Evolutionary conservation across 23 tunicate species (phyloP), one percentile per base, ranked within the genome.

Genomic region (Botrylloides violaceus): DNA sequence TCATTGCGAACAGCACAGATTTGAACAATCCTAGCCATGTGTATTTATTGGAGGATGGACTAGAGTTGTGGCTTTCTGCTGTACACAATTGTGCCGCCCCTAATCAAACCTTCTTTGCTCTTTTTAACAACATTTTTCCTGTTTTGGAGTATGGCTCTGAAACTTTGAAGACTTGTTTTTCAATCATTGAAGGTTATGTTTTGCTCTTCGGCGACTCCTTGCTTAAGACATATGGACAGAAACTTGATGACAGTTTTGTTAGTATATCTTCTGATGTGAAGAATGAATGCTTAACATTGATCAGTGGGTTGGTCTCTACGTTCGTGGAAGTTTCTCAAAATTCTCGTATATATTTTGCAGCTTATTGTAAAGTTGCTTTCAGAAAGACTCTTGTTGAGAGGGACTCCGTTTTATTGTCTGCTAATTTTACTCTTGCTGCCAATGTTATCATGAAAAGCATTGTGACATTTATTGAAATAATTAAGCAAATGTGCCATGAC

Each of bases 41-140:
- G 4, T 90, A 90, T 63, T 36, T 90, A 56, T 60, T 83, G 12
- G 73, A 29, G 19, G 97, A 90, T 59, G 97, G 97, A 3, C 79
- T 90, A 1, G 82, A 74, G 20, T 43, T 90, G 26, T 83, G 90
- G 90, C 61, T 79, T 4, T 63, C 89, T 43, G 78, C 81, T 36
- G 19, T 90, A 30, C 87, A 83, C 29, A 68, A 90, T 59, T 38
- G 85, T 3, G 32, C 47, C 0, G 57, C 55, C 34, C 53, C 77
- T 49, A 78, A 68, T 21, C 68, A 55, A 24, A 56, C 36, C 29
- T 66, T 90, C 3, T 70, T 83, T 71, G 73, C 75, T 20, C 60
- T 90, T 2, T 90, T 90, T 38, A 65, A 61, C 71, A 79, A 79
- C 53, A 63, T 90, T 36, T 82, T 76, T 58, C 77, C 83, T 82